Conservation (phyloP, 2,888 invertebrate species). For the Drosophila picticornis region DNA sequence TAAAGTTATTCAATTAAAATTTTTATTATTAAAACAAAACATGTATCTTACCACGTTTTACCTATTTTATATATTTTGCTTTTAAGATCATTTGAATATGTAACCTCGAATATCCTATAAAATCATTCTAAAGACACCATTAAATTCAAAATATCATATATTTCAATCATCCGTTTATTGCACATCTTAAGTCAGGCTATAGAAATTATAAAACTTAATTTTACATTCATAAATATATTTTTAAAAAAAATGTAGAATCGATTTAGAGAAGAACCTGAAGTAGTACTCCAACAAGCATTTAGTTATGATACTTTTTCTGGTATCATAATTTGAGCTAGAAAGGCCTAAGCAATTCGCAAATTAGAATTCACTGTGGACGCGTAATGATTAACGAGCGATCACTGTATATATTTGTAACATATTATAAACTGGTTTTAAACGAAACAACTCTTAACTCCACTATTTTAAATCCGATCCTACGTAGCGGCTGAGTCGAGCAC, state of each 20-base stretch:
- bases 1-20: neutral
- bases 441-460: conserved; percentile 29
- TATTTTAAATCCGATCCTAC: conserved; percentile 4
- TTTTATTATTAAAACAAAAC: neutral
- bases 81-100: conserved; percentile 5
- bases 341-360: neutral
- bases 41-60: neutral
- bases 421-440: neutral
- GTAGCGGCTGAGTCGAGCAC: conserved; percentile 79
- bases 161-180: neutral
- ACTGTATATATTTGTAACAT: neutral
- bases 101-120: neutral
- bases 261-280: neutral
- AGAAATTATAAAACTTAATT: neutral
- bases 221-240: neutral
- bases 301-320: neutral
- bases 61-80: neutral
- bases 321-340: neutral
- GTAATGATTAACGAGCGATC: conserved; percentile 1
- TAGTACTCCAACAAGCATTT: neutral
- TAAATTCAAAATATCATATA: neutral
- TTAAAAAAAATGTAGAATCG: neutral
- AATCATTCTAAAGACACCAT: neutral
- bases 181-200: neutral
- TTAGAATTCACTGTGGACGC: neutral